phyloP scores from a whole-genome alignment of 2,113 vertebrate genomes.

The Epinephelus fuscoguttatus region DNA sequence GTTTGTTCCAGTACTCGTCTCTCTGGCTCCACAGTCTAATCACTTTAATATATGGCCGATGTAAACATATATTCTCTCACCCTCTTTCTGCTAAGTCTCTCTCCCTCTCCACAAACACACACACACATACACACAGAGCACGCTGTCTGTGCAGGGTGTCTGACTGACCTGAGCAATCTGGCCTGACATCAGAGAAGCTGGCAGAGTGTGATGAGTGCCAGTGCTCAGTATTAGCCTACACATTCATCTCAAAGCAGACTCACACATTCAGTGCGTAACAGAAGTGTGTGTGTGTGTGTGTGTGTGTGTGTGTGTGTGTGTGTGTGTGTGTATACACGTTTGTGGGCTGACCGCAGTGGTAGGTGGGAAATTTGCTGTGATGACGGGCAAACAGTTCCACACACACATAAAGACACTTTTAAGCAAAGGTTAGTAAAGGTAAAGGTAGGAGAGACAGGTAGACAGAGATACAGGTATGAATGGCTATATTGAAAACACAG shows the following conservation, averaged over 20 bases:
- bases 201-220: slow-evolving; percentile 59
- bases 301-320: slow-evolving; percentile 7
- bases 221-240: slow-evolving; percentile 51
- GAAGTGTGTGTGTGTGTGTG: slow-evolving; percentile 4
- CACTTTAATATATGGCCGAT: slow-evolving; percentile 74
- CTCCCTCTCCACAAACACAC: slow-evolving; percentile 6
- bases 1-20: slow-evolving; percentile 76
- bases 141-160: slow-evolving; percentile 38
- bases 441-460: slow-evolving; percentile 22
- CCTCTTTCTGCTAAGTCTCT: slow-evolving; percentile 21
- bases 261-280: slow-evolving; percentile 13
- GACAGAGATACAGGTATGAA: slow-evolving; percentile 33
- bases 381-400: slow-evolving; percentile 27
- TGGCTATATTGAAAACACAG: slow-evolving; percentile 40
- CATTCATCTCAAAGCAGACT: slow-evolving; percentile 54
- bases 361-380: slow-evolving; percentile 41
- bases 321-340: background rate
- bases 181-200: slow-evolving; percentile 66
- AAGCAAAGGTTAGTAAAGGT: slow-evolving; percentile 34
- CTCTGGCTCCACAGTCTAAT: slow-evolving; percentile 73
- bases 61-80: slow-evolving; percentile 60
- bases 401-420: slow-evolving; percentile 48
- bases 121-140: slow-evolving; percentile 33
- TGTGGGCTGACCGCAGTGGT: slow-evolving; percentile 45
- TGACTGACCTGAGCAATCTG: slow-evolving; percentile 63